Evolutionary conservation across 1,140 invertebrate species (phyloP), one percentile per base, ranked within the genome.

Genomic region (Aphis craccivora): DNA sequence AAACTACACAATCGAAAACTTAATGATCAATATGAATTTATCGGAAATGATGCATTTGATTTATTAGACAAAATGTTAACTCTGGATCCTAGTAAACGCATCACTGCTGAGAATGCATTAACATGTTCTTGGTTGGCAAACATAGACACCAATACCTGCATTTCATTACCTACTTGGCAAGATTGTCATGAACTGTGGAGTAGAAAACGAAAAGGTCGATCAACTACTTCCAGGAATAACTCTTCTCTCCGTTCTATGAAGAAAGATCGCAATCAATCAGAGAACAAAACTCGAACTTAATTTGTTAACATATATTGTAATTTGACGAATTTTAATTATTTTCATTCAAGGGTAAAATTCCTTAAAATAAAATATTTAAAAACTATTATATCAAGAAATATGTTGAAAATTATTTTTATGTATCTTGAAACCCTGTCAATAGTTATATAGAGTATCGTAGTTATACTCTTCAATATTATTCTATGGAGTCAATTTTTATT

Each of bases 111-210:
- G 89, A 97, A 99, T 95, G 99, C 99, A 9, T 96, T 99, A 1
- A 97, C 98, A 95, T 98, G 98, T 94, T 96, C 97, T 20, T 99
- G 99, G 99, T 95, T 99, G 5, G 98, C 97, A 95, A 98, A 98
- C 95, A 97, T 99, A 86, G 97, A 98, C 94, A 98, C 98, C n/a
- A 97, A 98, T 94, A 97, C 97, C 98, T 99, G 96, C 97, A 97
- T 93, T 84, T 84, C 91, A 86, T 95, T 99, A 94, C 99, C 99
- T 2, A 98, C 97, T 40, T 98, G 98, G 97, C 99, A 99, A 96
- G 99, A 99, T 96, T 99, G 99, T 95, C 99, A 99, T 96, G 99
- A 99, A 96, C 96, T 99, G 94, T 99, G 99, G 99, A 99, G 98
- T 94, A 99, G 99, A 95, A 98, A 98, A 95, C 96, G 98, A 60